phyloP scores from a whole-genome alignment of 2,113 vertebrate species.

The Pteropus alecto region DNA sequence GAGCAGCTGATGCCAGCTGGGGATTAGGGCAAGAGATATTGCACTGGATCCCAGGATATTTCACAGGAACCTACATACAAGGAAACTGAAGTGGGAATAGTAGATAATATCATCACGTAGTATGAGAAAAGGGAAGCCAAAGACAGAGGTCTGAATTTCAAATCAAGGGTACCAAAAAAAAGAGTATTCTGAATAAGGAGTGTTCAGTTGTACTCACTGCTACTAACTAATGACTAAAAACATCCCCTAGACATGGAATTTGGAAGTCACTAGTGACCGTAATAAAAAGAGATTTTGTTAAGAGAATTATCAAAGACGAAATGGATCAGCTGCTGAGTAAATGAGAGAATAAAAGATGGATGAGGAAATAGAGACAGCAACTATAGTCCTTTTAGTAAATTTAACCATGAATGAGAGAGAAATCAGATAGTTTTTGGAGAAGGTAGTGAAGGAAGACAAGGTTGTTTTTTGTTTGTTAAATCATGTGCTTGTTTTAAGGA shows the following conservation, averaged over 20 bases:
- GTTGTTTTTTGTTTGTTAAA: neutral
- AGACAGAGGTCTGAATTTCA: neutral
- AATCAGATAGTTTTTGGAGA: neutral
- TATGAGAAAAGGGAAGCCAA: neutral
- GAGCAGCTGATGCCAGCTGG: neutral
- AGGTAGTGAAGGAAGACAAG: neutral
- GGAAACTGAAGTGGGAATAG: neutral
- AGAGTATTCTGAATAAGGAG: neutral
- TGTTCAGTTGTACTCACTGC: neutral
- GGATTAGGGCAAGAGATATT: neutral
- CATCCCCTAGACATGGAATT: neutral
- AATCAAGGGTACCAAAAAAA: neutral
- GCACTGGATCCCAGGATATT: neutral
- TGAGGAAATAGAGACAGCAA: neutral
- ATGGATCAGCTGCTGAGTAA: neutral
- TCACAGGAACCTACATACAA: neutral
- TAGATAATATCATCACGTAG: neutral
- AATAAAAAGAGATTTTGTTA: slow-evolving; percentile 1
- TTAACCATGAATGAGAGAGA: neutral
- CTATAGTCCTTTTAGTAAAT: neutral
- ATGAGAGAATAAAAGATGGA: neutral
- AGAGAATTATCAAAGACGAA: neutral
- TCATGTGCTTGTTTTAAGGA: neutral
- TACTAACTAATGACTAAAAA: neutral
- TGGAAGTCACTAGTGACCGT: neutral